Evolutionary conservation across 2,797 vertebrate genomes (phyloP).

Genomic region (Babyrousa celebensis): DNA sequence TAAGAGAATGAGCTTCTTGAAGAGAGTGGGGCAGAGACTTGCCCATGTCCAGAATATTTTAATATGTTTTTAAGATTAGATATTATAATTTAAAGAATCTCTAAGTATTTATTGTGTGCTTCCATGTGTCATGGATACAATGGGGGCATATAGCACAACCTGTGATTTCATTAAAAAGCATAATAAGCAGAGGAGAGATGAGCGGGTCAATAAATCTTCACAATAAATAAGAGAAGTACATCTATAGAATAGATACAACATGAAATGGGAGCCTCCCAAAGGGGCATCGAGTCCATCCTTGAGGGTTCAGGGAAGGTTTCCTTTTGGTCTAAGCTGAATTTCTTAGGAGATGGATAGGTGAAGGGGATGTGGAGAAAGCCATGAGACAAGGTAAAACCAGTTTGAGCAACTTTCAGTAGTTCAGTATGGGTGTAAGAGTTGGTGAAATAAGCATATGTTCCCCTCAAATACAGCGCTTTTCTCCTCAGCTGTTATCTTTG

Average conservation of each 20-base stretch:
- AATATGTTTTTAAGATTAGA: conserved; percentile 35
- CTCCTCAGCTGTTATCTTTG: neutral
- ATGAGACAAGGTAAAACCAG: conserved; percentile 33
- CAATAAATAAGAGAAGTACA: conserved; percentile 14
- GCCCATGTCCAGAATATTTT: conserved; percentile 36
- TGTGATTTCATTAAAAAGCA: conserved; percentile 17
- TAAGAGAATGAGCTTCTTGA: neutral
- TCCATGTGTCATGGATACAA: conserved; percentile 27
- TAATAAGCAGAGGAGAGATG: neutral
- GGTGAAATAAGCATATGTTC: neutral
- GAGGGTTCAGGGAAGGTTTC: neutral
- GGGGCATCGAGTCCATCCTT: neutral
- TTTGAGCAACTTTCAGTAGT: conserved; percentile 64
- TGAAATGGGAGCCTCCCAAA: neutral
- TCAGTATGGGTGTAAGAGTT: neutral
- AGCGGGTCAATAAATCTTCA: conserved; percentile 50
- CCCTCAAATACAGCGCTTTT: conserved; percentile 39
- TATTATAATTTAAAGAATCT: conserved; percentile 32
- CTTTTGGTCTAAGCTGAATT: conserved; percentile 58
- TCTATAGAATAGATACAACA: neutral
- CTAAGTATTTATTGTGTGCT: neutral
- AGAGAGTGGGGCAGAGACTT: neutral
- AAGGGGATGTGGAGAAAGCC: conserved; percentile 7
- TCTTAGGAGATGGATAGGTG: neutral
- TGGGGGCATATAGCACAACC: neutral